phyloP scores from a whole-genome alignment of 2,888 invertebrate genomes.

The Sceliomorpha sp. region DNA sequence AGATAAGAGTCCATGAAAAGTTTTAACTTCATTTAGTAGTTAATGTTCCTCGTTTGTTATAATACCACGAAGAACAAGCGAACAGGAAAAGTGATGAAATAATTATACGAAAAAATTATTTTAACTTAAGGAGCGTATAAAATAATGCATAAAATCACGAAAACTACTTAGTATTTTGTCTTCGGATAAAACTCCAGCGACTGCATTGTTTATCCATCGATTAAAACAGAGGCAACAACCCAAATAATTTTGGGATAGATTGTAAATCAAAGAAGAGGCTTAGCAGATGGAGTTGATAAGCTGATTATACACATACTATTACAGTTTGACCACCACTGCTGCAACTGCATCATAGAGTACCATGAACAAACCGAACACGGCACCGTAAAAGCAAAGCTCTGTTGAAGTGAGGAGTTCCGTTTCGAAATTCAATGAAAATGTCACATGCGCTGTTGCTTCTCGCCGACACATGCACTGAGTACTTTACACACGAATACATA shows the following conservation, averaged over 20 bases:
- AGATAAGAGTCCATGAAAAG: too few species aligned
- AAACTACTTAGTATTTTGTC: too few species aligned
- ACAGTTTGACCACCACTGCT: conserved; percentile 6
- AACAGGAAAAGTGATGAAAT: too few species aligned
- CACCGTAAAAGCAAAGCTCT: conserved; percentile 36
- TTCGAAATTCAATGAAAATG: conserved; percentile 44
- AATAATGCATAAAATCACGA: too few species aligned
- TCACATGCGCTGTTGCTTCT: conserved; percentile 15
- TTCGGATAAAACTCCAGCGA: too few species aligned
- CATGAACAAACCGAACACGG: conserved; percentile 31
- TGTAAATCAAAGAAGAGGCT: conserved; percentile 19
- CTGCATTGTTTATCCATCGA: too few species aligned
- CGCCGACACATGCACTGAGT: conserved; percentile 16
- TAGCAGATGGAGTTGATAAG: conserved; percentile 24
- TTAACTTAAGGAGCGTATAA: too few species aligned
- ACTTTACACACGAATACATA: conserved; percentile 9
- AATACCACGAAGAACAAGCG: too few species aligned
- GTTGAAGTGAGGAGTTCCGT: conserved; percentile 21
- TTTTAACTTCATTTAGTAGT: too few species aligned
- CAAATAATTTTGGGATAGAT: conserved; percentile 2
- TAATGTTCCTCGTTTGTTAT: too few species aligned
- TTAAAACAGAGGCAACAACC: too few species aligned
- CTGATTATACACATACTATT: conserved; percentile 25
- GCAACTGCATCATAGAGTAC: neutral
- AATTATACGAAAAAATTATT: too few species aligned